Evolutionary conservation across 2,113 vertebrate genomes (phyloP).

Genomic region (Xenopus laevis): DNA sequence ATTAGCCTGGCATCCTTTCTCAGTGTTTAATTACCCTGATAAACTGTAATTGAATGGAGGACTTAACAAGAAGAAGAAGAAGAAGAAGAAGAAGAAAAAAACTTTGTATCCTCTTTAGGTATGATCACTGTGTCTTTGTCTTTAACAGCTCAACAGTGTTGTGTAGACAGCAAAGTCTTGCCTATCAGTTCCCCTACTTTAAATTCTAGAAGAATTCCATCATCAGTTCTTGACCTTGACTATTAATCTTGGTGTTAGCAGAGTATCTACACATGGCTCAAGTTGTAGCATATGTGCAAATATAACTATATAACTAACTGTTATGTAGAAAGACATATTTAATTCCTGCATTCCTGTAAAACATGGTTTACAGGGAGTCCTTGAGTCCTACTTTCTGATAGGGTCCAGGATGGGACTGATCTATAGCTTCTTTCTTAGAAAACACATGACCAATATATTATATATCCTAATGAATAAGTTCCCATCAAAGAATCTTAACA

Average conservation of each 20-base stretch:
- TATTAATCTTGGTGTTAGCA: constrained; percentile 32
- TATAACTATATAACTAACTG: constrained; percentile 27
- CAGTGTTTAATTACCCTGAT: constrained; percentile 84
- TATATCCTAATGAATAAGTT: too few species aligned
- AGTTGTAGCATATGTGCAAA: constrained; percentile 32
- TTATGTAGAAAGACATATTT: constrained; percentile 13
- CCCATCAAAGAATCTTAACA: too few species aligned
- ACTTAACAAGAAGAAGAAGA: constrained; percentile 67
- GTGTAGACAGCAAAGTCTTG: constrained; percentile 46
- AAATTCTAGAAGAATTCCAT: constrained; percentile 44
- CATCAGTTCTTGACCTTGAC: constrained; percentile 47
- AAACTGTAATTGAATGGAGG: constrained; percentile 74
- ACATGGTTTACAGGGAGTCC: too few species aligned
- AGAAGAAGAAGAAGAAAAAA: constrained; percentile 66
- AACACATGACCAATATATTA: too few species aligned
- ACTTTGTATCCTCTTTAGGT: constrained; percentile 23
- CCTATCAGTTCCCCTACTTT: constrained; percentile 49
- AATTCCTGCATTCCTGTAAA: constrained; percentile 9
- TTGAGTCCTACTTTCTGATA: too few species aligned
- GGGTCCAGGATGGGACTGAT: too few species aligned
- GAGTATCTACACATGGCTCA: constrained; percentile 24
- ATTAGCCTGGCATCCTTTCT: constrained; percentile 85
- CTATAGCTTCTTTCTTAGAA: too few species aligned
- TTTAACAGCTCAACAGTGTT: constrained; percentile 50
- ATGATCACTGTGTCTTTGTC: constrained; percentile 43